Evolutionary conservation across 2,888 invertebrate species (phyloP), one percentile per base, ranked within the genome.

Genomic region (Epinotia bilunana): DNA sequence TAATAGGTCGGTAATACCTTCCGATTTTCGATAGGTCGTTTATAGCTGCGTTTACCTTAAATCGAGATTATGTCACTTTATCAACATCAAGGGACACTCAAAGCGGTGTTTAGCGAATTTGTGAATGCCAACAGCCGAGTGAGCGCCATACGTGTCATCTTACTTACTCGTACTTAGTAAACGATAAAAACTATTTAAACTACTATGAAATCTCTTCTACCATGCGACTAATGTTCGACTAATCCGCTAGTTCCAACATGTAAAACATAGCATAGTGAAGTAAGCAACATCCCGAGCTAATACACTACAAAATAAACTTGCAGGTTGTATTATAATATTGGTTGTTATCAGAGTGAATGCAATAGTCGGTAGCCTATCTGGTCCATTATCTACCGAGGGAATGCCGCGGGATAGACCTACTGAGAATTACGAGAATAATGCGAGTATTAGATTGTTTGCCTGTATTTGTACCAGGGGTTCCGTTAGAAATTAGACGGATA

Each of bases 341-440:
- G 70, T 65, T 65, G 71, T 67, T 72, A 75, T 71, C 71, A 62
- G 49, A 53, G 46, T 7, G 71, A 75, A 55, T 67, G 75, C 74
- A 74, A 69, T 70, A 71, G 74, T 71, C 75, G 75, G 75, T 75
- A 75, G 75, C 75, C 75, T 72, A 75, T 75, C 75, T 75, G 65
- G 63, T 62, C 71, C 61, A 72, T 75, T 75, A 75, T 75, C 75
- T 75, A 18, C 57, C 7, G 65, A 62, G 68, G 55, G 71, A 70
- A 53, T 71, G 71, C 75, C 75, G 61, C 71, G 61, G 75, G 75
- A 75, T 65, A 65, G n/a, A 71, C 60, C 71, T 71, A 71, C 71
- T 28, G 55, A 65, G 71, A 71, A 71, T 61, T 43, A 46, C 58
- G 49, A 60, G 70, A 74, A 74, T 74, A 69, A 69, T 60, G 46